A percentile compares a stretch with the other conserved stretches of the same genome.
Evolutionary conservation across 1,140 invertebrate species (phyloP).

Genomic region (Trichonephila clavipes): DNA sequence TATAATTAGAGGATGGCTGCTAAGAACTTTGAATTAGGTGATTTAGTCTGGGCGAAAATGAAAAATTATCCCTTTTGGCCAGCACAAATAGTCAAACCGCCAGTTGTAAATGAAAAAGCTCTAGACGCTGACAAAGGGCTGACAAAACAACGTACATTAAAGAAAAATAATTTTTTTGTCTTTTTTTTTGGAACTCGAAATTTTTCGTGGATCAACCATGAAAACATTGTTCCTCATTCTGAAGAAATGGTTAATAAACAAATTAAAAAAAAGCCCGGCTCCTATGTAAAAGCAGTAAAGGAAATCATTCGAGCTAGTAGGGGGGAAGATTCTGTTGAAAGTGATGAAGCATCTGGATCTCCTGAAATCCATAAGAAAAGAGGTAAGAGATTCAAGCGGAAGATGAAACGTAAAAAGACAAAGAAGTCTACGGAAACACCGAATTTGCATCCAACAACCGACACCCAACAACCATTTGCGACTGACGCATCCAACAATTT

Average conservation of each 20-base stretch:
- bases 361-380: background rate
- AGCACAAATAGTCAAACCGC: conserved; percentile 80
- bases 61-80: conserved; percentile 80
- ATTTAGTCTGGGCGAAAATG: conserved; percentile 79
- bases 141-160: background rate
- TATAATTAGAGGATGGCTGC: background rate
- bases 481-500: background rate
- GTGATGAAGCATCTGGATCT: background rate
- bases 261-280: background rate
- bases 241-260: conserved; percentile 78
- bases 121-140: too few relatives aligned
- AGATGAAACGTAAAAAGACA: background rate
- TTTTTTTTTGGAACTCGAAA: conserved; percentile 97
- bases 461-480: too few relatives aligned
- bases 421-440: background rate
- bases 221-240: conserved; percentile 90
- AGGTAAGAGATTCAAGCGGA: background rate
- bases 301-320: background rate
- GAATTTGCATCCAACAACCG: rapidly evolving
- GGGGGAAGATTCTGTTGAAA: too few relatives aligned
- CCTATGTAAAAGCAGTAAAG: background rate
- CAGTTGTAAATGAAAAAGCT: too few relatives aligned
- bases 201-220: conserved; percentile 84
- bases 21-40: background rate
- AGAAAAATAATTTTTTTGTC: conserved; percentile 80